phyloP scores from a whole-genome alignment of 1,140 invertebrate species.

The Caenorhabditis remanei region DNA sequence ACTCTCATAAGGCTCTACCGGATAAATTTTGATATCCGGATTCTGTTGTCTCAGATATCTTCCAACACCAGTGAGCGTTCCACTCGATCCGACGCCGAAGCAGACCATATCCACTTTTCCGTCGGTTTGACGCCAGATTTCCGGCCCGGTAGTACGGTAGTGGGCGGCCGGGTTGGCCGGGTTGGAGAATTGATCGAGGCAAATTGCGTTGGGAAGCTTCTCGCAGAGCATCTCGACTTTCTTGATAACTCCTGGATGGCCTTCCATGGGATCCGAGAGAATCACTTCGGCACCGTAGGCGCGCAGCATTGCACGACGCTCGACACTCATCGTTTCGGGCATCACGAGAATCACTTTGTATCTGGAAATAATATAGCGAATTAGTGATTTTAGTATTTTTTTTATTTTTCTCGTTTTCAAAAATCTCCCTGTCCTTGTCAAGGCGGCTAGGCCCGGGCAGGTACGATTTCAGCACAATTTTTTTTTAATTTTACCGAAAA shows the following conservation, averaged over 20 bases:
- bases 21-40: conserved; percentile 59
- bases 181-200: conserved; percentile 63
- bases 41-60: conserved; percentile 66
- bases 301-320: conserved; percentile 66
- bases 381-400: no score
- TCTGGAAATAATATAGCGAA: no score
- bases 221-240: conserved; percentile 58
- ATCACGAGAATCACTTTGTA: conserved; percentile 78
- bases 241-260: conserved; percentile 61
- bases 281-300: conserved; percentile 68
- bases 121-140: conserved; percentile 67
- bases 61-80: conserved; percentile 66
- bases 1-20: conserved; percentile 65
- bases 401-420: no score
- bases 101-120: conserved; percentile 64
- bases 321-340: conserved; percentile 78
- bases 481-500: no score
- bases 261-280: conserved; percentile 62
- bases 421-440: no score
- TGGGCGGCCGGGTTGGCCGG: conserved; percentile 61
- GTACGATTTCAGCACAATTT: no score
- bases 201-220: conserved; percentile 59
- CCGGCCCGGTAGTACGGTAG: conserved; percentile 66
- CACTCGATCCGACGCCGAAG: conserved; percentile 67
- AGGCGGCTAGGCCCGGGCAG: no score